phyloP scores from a whole-genome alignment of 2,888 invertebrate species.

The Tachina grossa region DNA sequence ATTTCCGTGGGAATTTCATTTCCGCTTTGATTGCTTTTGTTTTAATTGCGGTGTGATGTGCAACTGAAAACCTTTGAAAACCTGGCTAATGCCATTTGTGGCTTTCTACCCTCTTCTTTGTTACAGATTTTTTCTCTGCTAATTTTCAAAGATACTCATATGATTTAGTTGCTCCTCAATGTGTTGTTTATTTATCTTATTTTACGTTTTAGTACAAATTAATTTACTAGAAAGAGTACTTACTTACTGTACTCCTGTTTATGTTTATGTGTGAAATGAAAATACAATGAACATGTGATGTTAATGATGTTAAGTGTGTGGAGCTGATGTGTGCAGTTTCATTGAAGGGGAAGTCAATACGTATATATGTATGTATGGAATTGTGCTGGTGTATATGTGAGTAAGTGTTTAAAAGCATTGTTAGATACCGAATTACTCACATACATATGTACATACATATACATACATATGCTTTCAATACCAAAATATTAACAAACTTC shows the following conservation, averaged over 20 bases:
- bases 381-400: background rate
- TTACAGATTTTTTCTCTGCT: background rate
- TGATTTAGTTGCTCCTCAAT: background rate
- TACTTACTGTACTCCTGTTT: background rate
- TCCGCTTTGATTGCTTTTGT: slow-evolving; percentile 65
- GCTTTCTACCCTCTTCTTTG: slow-evolving; percentile 22
- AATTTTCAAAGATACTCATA: slow-evolving; percentile 36
- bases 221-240: slow-evolving; percentile 31
- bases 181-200: slow-evolving; percentile 24
- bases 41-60: slow-evolving; percentile 65
- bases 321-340: slow-evolving; percentile 23
- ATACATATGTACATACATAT: background rate
- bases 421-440: slow-evolving; percentile 14
- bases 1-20: slow-evolving; percentile 62
- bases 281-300: slow-evolving; percentile 29
- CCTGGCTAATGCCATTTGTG: slow-evolving; percentile 43
- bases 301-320: slow-evolving; percentile 26
- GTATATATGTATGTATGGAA: slow-evolving; percentile 35
- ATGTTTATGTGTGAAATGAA: slow-evolving; percentile 39
- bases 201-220: slow-evolving; percentile 26
- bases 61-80: slow-evolving; percentile 31
- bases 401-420: slow-evolving; percentile 33
- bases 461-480: slow-evolving; percentile 1
- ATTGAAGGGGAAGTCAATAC: slow-evolving; percentile 38
- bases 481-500: slow-evolving; percentile 34